Evolutionary conservation across 2,888 invertebrate genomes (phyloP).

Genomic region (Cheilosia grossa): DNA sequence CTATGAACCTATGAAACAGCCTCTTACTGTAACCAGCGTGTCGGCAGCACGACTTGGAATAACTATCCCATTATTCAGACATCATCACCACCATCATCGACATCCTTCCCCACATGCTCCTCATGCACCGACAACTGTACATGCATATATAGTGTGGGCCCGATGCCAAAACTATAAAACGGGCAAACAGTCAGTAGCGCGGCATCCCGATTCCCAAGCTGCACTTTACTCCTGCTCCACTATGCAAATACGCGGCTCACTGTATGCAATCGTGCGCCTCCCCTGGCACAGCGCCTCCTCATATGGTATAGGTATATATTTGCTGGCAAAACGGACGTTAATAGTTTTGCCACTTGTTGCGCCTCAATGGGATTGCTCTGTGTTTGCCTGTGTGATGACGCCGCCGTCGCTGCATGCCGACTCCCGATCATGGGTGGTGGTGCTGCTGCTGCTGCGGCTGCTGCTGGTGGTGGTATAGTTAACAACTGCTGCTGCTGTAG

Average conservation of each 20-base stretch:
- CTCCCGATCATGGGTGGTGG: constrained; percentile 50
- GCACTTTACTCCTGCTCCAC: constrained; percentile 44
- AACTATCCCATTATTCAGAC: constrained; percentile 54
- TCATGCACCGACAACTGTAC: constrained; percentile 8
- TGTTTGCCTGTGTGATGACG: constrained; percentile 76
- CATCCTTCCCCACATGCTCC: constrained; percentile 40
- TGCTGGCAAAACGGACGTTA: constrained; percentile 79
- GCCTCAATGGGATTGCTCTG: constrained; percentile 72
- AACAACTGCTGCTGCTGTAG: constrained; percentile 28
- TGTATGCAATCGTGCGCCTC: constrained; percentile 34
- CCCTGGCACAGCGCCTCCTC: constrained; percentile 1
- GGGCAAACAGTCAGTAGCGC: constrained; percentile 52
- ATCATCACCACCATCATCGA: constrained; percentile 53
- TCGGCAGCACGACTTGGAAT: constrained; percentile 41
- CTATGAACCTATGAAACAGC: constrained; percentile 3
- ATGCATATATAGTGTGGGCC: constrained; percentile 16
- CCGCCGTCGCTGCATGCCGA: constrained; percentile 59
- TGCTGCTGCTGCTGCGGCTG: background rate
- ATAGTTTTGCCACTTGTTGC: constrained; percentile 76
- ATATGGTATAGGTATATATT: constrained; percentile 50
- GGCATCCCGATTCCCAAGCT: constrained; percentile 60
- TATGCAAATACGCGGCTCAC: constrained; percentile 57
- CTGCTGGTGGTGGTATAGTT: constrained; percentile 8
- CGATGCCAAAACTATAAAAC: constrained; percentile 64
- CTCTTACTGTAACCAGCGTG: constrained; percentile 18